phyloP scores from a whole-genome alignment of 1,140 invertebrate genomes.

The Octopus sinensis region DNA sequence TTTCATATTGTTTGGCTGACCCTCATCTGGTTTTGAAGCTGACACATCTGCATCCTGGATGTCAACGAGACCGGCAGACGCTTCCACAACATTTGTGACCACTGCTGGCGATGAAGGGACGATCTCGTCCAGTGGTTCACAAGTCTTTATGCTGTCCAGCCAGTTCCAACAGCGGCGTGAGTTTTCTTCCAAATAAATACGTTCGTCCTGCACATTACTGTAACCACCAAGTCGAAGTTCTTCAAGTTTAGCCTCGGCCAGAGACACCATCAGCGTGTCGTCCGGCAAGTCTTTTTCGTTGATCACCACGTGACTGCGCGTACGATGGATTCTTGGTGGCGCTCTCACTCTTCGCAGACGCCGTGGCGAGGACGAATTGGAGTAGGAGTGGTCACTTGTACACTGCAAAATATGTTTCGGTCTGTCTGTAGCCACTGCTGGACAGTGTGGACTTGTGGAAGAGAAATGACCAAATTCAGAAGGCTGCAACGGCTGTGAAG shows the following conservation, averaged over 20 bases:
- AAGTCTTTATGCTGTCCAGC: conserved; percentile 46
- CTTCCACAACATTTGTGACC: no score
- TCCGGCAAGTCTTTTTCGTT: conserved; percentile 44
- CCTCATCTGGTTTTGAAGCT: no score
- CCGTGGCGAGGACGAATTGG: conserved; percentile 22
- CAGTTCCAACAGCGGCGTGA: conserved; percentile 49
- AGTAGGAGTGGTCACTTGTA: no score
- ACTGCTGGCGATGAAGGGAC: neutral
- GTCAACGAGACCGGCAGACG: no score
- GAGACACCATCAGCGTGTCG: conserved; percentile 37
- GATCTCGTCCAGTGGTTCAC: conserved; percentile 41
- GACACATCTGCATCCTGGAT: no score
- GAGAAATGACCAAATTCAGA: no score
- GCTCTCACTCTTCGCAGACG: conserved; percentile 39
- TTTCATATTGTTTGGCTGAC: no score
- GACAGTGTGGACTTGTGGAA: conserved; percentile 1
- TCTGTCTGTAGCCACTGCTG: neutral
- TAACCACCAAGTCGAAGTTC: conserved; percentile 33
- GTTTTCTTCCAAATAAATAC: conserved; percentile 44
- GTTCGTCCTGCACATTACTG: conserved; percentile 30
- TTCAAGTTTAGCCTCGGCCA: conserved; percentile 44
- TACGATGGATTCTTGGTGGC: conserved; percentile 40
- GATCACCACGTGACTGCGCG: conserved; percentile 48
- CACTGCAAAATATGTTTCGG: no score
- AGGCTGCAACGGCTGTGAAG: no score